Conservation (phyloP, 2,888 invertebrate species). For the Microplitis manilae region DNA sequence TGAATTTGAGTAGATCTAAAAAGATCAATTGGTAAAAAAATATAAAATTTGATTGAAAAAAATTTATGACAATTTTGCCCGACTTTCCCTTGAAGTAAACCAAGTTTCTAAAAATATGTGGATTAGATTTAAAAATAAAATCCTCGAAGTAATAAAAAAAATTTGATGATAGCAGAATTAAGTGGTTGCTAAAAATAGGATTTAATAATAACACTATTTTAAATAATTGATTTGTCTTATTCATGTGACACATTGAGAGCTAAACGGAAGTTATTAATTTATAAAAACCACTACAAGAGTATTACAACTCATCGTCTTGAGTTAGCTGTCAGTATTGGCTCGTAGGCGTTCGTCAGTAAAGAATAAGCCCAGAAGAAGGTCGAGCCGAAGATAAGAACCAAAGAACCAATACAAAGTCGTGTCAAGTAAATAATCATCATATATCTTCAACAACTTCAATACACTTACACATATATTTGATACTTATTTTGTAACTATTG, state of each 20-base stretch:
- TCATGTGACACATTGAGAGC: background rate
- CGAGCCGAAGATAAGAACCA: background rate
- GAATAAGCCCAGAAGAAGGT: conserved; percentile 1
- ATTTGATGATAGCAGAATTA: background rate
- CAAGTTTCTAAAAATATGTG: no score
- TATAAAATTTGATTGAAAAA: no score
- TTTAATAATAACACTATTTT: background rate
- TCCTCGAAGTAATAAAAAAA: background rate
- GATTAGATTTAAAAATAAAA: no score
- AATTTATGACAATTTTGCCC: no score
- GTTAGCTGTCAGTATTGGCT: background rate
- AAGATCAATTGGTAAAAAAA: no score
- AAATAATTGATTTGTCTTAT: background rate
- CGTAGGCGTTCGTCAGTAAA: conserved; percentile 15
- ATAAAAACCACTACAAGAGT: background rate
- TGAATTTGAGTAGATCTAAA: no score
- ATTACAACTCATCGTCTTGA: background rate
- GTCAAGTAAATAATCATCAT: conserved; percentile 48
- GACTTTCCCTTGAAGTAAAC: no score
- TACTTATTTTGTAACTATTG: background rate
- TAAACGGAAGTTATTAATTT: background rate
- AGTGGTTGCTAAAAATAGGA: background rate
- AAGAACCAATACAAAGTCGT: conserved; percentile 38
- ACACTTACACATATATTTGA: background rate
- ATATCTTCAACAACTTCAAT: background rate